Evolutionary conservation across 2,797 vertebrate species (phyloP), one percentile per base, ranked within the genome.

Genomic region (Phoebastria nigripes): DNA sequence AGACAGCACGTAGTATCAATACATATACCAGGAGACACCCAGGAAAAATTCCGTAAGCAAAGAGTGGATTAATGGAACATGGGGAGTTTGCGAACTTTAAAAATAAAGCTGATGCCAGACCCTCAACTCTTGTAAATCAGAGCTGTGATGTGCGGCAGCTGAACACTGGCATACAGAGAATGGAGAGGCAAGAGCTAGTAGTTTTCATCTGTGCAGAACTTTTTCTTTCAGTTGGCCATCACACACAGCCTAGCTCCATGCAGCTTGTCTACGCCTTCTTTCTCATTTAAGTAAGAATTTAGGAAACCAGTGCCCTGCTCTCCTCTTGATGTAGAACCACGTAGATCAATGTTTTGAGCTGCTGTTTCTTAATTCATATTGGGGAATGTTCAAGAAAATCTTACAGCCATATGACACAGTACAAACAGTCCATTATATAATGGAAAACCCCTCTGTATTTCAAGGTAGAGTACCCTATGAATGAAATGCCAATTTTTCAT

Each of bases 381-480:
- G 94, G 90, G 94, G 91, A 94, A 93, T 71, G 89, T 89, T 46
- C 72, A 61, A 86, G 74, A 44, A 94, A 84, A 22, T 28, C 89
- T 81, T 73, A 93, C 84, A 97, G 96, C 94, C 94, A 95, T 92
- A 93, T 9, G 15, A 86, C 71, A 78, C 82, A 37, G 70, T 29
- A 4, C 49, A 4, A 59, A 33, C 59, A 77, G 65, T 86, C 93
- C 92, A 61, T 77, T 51, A 5, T 1, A 20, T 7, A 61, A 25
- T 77, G 89, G 96, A 84, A 54, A 28, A 2, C 1, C 4, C 3
- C 51, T 31, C 82, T 63, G 86, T 71, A 37, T 76, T 82, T 89
- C 88, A 69, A 93, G 89, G 93, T 70, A 71, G 81, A 70, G 71
- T 72, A 8, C 94, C 82, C 85, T 72, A 7, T 3, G 84, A 93